These are phyloP conservation scores for Epinotia demarniana DNA, from an alignment of 2,888 invertebrate genomes.

Conservation along the genomic window DNA sequence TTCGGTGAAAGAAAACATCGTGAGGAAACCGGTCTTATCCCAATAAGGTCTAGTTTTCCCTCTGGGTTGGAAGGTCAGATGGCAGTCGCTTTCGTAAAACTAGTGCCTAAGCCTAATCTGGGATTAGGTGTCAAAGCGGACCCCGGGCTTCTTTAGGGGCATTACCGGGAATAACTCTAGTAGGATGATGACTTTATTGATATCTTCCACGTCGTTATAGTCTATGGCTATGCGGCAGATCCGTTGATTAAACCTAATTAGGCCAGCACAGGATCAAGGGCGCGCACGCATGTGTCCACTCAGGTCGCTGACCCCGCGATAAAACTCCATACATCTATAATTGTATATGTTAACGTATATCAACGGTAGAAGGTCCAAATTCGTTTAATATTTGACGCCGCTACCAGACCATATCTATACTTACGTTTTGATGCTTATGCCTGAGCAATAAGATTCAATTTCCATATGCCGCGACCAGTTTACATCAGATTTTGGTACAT, in stretches of 20 bases:
- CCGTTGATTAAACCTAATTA: conserved; percentile 7
- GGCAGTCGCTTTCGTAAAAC: no score
- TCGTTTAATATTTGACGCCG: neutral
- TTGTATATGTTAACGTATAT: neutral
- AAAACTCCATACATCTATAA: conserved; percentile 22
- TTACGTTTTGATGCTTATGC: neutral
- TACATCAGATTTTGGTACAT: neutral
- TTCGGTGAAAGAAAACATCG: no score
- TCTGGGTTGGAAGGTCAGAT: no score
- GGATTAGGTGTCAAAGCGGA: no score
- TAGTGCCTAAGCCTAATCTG: no score
- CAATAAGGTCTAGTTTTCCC: no score
- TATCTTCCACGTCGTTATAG: neutral
- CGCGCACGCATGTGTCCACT: conserved; percentile 31
- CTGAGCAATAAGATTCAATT: neutral
- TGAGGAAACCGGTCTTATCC: no score
- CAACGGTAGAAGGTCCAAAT: neutral
- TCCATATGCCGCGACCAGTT: neutral
- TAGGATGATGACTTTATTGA: no score
- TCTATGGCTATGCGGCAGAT: neutral
- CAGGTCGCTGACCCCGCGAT: conserved; percentile 28
- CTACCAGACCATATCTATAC: neutral
- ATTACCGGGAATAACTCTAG: no score
- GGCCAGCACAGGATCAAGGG: conserved; percentile 35
- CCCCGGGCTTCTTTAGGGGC: no score